A percentile compares a stretch with the other conserved stretches of the same genome.
Conservation (phyloP, 2,797 vertebrate genomes). For the Coendou prehensilis region DNA sequence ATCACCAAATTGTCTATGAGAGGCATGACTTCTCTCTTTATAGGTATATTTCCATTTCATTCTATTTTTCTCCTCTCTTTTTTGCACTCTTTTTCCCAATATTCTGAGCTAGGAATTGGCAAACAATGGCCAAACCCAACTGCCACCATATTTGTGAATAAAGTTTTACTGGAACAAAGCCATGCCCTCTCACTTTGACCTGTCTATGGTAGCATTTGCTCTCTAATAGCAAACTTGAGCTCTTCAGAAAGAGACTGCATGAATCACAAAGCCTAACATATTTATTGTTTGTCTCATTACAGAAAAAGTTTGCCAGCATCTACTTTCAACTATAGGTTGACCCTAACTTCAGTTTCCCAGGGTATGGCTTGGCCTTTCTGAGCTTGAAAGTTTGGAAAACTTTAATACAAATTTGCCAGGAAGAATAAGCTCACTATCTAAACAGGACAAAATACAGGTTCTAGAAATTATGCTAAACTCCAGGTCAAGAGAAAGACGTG, state of each 20-base stretch:
- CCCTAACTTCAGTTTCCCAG: background rate
- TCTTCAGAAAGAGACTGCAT: background rate
- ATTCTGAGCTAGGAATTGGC: background rate
- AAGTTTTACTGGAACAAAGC: slow-evolving; percentile 6
- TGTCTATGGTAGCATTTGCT: background rate
- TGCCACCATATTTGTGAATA: background rate
- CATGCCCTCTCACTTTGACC: background rate
- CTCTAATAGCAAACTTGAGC: background rate
- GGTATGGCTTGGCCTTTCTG: background rate
- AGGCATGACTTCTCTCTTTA: background rate
- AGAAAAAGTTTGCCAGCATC: background rate
- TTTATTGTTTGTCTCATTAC: slow-evolving; percentile 26
- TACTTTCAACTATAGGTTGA: background rate
- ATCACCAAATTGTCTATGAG: slow-evolving; percentile 2
- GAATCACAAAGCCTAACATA: background rate
- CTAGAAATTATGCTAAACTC: slow-evolving; percentile 41
- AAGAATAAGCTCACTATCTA: background rate
- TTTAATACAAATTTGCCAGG: slow-evolving; percentile 1
- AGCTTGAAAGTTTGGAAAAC: background rate
- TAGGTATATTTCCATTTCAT: background rate
- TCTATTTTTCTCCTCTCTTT: background rate
- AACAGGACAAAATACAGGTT: background rate
- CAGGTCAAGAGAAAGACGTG: background rate
- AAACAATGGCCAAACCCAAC: background rate
- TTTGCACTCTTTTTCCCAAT: background rate